phyloP scores from a whole-genome alignment of 2,113 vertebrate species.

The Megaceryle torquata region DNA sequence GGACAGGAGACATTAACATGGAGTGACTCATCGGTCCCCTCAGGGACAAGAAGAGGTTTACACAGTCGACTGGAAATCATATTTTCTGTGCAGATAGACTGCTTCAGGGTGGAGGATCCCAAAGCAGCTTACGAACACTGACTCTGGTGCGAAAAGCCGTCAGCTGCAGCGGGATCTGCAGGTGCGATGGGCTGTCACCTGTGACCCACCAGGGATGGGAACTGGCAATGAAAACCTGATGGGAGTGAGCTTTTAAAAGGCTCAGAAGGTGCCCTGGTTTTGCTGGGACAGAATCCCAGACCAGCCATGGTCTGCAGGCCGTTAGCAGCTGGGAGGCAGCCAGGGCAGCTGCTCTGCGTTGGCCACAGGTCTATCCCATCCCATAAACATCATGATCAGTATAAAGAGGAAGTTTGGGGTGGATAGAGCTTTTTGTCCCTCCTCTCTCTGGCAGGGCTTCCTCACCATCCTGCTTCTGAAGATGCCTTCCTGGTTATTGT shows the following conservation, averaged over 20 bases:
- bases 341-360: background rate
- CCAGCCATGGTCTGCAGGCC: background rate
- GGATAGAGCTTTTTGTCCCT: too few relatives aligned
- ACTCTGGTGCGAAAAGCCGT: background rate
- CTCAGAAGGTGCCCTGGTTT: background rate
- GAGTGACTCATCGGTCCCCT: background rate
- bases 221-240: background rate
- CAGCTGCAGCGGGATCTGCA: background rate
- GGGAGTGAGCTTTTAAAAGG: background rate
- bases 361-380: background rate
- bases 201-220: background rate
- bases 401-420: background rate
- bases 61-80: background rate
- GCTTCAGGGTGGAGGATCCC: background rate
- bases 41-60: background rate
- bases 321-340: background rate
- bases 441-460: background rate
- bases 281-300: background rate
- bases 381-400: too few relatives aligned
- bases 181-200: background rate
- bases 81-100: background rate
- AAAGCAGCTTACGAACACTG: background rate
- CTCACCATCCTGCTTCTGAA: background rate
- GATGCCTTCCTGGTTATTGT: background rate
- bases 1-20: background rate